Percentiles rank a stretch among this genome's conserved stretches.
These are phyloP conservation scores for Melanotaenia nigrans DNA, from an alignment of 2,797 vertebrate species.

Conservation along the genomic window DNA sequence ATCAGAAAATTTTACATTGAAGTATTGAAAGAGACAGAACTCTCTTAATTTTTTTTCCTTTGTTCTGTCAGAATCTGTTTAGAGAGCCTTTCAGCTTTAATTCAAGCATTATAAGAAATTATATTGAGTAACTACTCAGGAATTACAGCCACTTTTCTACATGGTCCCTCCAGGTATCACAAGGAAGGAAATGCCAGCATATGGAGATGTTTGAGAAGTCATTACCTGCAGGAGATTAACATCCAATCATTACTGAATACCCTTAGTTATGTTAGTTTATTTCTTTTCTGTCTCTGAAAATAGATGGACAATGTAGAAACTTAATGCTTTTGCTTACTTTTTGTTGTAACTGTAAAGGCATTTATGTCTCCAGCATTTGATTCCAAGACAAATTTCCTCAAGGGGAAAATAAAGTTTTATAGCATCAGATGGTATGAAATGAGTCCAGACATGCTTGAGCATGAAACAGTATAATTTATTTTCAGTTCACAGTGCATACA, in stretches of 20 bases:
- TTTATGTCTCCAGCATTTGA: background rate
- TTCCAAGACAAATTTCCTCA: background rate
- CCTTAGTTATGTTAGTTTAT: too few species aligned
- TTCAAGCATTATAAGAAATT: background rate
- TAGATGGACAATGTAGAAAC: background rate
- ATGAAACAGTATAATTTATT: constrained; percentile 80
- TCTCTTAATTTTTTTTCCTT: background rate
- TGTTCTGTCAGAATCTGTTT: background rate
- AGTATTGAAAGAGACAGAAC: background rate
- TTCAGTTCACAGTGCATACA: constrained; percentile 83
- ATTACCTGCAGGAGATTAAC: background rate
- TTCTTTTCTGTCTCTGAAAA: background rate
- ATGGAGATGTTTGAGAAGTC: background rate
- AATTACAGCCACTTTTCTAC: background rate
- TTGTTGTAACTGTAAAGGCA: background rate
- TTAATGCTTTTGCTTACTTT: background rate
- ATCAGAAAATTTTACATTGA: background rate
- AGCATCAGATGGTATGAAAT: background rate
- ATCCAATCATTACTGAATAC: background rate
- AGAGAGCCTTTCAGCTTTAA: background rate
- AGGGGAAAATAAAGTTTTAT: background rate
- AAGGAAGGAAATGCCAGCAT: background rate
- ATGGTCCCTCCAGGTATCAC: background rate
- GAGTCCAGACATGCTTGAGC: constrained; percentile 35
- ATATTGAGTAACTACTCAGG: background rate